Base-by-base conservation (phyloP, 1,140 invertebrate genomes). In the Brachionus manjavacas region DNA sequence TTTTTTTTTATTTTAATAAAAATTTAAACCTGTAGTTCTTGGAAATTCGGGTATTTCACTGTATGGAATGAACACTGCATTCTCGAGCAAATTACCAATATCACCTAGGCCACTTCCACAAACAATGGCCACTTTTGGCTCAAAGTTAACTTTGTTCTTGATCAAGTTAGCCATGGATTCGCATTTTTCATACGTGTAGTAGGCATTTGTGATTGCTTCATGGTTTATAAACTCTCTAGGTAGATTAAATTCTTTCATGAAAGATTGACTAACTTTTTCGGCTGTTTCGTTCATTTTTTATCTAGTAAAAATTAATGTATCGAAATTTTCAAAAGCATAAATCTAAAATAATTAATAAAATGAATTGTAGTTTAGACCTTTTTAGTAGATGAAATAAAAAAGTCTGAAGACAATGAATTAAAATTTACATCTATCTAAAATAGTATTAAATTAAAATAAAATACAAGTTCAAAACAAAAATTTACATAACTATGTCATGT, bases 81-180 rank as follows among this genome's bases (percentile, higher is more conserved):
- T 92, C 46, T 91, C 90, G 16, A 98, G 90, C 9, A 91, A 91
- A 74, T 97, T 94, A 3, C 94, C 95, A 28, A 98, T 89, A 0
- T 92, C 92, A 86, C 94, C 95, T 87, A 98, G 91, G 86, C 96
- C 96, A 16, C 95, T 95, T 7, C 96, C 96, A 89, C 96, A 98
- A 86, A 98, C 95, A 68, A 99, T 94, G n/a, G 94, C 96, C 86
- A 98, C 93, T 86, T 92, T 92, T 11, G 96, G 96, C 11, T 79
- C 68, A 49, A 83, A 68, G 23, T 83, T 60, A 12, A 83, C 66
- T 43, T 16, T 25, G n/a, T 35, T 46, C n/a, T 41, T 70, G 9
- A 83, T 68, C 35, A 43, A 70, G 41, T 83, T 70, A 16, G 60
- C 39, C 28, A 70, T 83, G 16, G 60, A 39, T 68, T 83, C 39